Conservation (phyloP, 1,140 invertebrate species). For the Ceratosolen solmsi region DNA sequence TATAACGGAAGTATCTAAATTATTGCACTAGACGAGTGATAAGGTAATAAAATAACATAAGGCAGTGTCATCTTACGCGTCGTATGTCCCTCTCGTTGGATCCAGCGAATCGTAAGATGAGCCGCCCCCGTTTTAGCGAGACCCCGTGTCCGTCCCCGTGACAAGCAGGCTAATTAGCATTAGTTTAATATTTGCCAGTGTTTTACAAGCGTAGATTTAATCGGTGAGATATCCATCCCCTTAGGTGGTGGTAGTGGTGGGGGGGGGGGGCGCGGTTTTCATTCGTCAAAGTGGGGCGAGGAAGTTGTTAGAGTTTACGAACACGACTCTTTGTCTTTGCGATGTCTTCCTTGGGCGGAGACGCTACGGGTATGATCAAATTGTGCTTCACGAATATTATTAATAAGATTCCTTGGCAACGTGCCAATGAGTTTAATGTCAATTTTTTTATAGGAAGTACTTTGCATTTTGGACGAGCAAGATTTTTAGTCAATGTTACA, state of each 20-base stretch:
- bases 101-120: slow-evolving; percentile 19
- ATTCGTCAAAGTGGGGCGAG: too few relatives aligned
- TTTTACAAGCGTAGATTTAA: neutral
- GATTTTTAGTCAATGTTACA: neutral
- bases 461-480: neutral
- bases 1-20: slow-evolving; percentile 37
- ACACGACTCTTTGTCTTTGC: too few relatives aligned
- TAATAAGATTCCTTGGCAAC: too few relatives aligned
- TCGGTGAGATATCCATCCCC: neutral
- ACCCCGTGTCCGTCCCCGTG: neutral
- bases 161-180: slow-evolving; percentile 11
- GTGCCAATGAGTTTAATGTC: too few relatives aligned
- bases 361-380: too few relatives aligned
- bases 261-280: too few relatives aligned
- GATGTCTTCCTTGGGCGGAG: too few relatives aligned
- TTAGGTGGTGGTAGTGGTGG: too few relatives aligned
- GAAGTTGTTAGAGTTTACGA: too few relatives aligned
- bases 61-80: slow-evolving; percentile 35
- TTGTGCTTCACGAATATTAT: too few relatives aligned
- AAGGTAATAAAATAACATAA: slow-evolving; percentile 35
- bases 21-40: slow-evolving; percentile 27
- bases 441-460: too few relatives aligned
- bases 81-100: neutral
- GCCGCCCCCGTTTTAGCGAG: neutral
- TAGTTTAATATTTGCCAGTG: neutral